Conservation (phyloP, 2,888 invertebrate genomes). For the Mycalesis mineus region DNA sequence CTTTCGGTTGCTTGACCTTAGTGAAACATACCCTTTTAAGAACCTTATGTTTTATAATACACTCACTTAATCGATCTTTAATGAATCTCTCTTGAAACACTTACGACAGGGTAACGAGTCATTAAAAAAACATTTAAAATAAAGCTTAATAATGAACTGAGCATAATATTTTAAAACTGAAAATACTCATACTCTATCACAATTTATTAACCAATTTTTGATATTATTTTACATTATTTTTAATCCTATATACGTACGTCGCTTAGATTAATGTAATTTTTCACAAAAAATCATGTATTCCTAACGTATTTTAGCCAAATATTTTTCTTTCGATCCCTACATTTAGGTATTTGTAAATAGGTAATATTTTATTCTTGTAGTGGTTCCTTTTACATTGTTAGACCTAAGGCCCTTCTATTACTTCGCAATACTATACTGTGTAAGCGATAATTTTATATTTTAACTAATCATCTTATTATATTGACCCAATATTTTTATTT, state of each 20-base stretch:
- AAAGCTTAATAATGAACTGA: conserved; percentile 43
- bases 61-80: conserved; percentile 28
- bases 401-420: conserved; percentile 68
- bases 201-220: conserved; percentile 49
- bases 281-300: conserved; percentile 58
- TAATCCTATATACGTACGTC: conserved; percentile 45
- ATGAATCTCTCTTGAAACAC: conserved; percentile 56
- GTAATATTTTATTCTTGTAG: conserved; percentile 70
- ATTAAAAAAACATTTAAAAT: conserved; percentile 44
- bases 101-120: conserved; percentile 71
- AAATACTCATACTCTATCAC: conserved; percentile 70
- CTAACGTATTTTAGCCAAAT: conserved; percentile 76
- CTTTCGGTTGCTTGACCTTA: conserved; percentile 16
- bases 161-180: conserved; percentile 59
- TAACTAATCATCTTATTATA: conserved; percentile 35
- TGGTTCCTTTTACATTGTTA: conserved; percentile 64
- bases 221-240: conserved; percentile 49
- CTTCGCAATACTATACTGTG: conserved; percentile 71
- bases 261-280: conserved; percentile 47
- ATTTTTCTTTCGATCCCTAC: conserved; percentile 68
- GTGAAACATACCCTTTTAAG: conserved; percentile 4
- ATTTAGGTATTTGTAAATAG: conserved; percentile 67
- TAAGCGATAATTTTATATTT: conserved; percentile 73
- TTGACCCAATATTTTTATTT: conserved; percentile 28
- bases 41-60: conserved; percentile 16